Base-by-base conservation (phyloP, 2,113 vertebrate genomes). In the Prolemur simus region DNA sequence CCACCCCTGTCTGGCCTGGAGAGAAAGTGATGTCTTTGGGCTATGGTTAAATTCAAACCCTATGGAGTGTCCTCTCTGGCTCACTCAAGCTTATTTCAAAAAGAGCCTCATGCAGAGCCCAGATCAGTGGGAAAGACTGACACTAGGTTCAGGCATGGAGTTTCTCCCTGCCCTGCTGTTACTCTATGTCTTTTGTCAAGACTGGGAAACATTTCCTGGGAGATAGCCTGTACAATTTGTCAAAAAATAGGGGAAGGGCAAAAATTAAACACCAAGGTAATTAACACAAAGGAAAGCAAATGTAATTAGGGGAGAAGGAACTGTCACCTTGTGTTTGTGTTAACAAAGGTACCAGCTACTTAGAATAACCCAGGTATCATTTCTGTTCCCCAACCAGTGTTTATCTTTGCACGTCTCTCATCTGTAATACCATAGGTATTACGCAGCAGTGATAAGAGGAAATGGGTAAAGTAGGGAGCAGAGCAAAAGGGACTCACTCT, bases 71-170 rank as follows among this genome's bases (percentile, higher is more conserved):
- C 92, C 96, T 96, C 95, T 98, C 96, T 96, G 96, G 92, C 92
- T 98, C 97, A 96, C 95, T 98, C 95, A 94, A 96, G 96, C 95
- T 98, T 95, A 96, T 96, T 98, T 97, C 84, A 96, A 84, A 96
- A 96, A 97, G 87, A 83, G 96, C 91, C 83, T 98, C 91, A 96
- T 47, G 87, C 98, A 95, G 89, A 94, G 96, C 76, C 91, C 87
- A 96, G 80, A 95, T 97, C 96, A 97, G 91, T 94, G 93, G 96
- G 95, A 98, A 96, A 95, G 96, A 96, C 95, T 66, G 96, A 92
- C 42, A 12, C 12, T 93, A 96, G 93, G 94, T 88, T 98, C 97
- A 96, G 96, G 95, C 42, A 17, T 64, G 39, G 71, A 66, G 94
- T 97, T 96, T 97, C 91, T 94, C 96, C 86, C 90, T 1, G 74